These are phyloP conservation scores for Trissoscelio sp. DNA, from an alignment of 2,888 invertebrate species.

Conservation along the genomic window DNA sequence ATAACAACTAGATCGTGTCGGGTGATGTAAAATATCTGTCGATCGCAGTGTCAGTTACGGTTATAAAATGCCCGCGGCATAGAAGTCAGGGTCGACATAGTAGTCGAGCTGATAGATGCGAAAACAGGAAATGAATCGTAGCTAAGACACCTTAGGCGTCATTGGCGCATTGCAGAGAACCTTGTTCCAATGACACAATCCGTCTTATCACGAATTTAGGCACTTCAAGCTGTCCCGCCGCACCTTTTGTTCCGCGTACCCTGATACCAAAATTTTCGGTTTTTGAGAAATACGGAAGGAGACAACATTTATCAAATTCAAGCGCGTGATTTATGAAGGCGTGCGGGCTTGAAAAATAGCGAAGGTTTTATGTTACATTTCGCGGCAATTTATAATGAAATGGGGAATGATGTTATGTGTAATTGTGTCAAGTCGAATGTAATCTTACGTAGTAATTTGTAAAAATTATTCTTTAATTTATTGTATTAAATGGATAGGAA, in stretches of 20 bases:
- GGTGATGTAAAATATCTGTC: slow-evolving; percentile 60
- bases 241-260: background rate
- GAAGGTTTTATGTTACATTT: background rate
- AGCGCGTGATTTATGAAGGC: slow-evolving; percentile 16
- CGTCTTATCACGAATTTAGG: slow-evolving; percentile 48
- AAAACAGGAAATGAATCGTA: slow-evolving; percentile 70
- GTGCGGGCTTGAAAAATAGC: slow-evolving; percentile 4
- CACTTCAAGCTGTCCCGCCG: background rate
- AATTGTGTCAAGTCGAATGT: background rate
- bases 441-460: no score
- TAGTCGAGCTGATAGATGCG: slow-evolving; percentile 34
- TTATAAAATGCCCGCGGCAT: slow-evolving; percentile 33
- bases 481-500: no score
- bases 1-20: slow-evolving; percentile 57
- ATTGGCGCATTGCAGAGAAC: slow-evolving; percentile 77
- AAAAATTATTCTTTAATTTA: no score
- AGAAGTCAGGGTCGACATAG: slow-evolving; percentile 54
- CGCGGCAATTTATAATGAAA: background rate
- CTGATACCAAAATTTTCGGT: slow-evolving; percentile 1
- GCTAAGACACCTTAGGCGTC: slow-evolving; percentile 58
- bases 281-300: slow-evolving; percentile 11
- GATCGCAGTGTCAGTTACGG: slow-evolving; percentile 58
- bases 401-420: background rate
- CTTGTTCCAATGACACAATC: slow-evolving; percentile 57
- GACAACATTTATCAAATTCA: slow-evolving; percentile 29